Evolutionary conservation across 2,888 invertebrate genomes (phyloP).

Genomic region (Crocallis elinguaria): DNA sequence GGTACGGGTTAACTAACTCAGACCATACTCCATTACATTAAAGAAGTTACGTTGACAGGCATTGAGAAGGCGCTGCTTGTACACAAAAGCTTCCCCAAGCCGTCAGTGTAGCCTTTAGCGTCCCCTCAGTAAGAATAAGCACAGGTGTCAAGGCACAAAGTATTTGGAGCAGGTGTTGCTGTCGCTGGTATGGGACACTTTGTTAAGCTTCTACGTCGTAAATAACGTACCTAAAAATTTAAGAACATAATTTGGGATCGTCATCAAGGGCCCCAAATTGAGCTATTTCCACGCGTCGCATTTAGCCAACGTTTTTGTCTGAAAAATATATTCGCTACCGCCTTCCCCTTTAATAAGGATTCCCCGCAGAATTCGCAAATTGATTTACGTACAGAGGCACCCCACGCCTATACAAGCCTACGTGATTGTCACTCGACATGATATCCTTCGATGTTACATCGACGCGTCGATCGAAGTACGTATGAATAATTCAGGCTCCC

Average conservation of each 20-base stretch:
- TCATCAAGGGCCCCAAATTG: background rate
- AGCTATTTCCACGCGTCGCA: background rate
- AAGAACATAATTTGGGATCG: background rate
- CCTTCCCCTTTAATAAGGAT: slow-evolving; percentile 17
- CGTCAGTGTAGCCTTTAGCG: too few species aligned
- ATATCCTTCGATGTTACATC: slow-evolving; percentile 31
- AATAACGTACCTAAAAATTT: too few species aligned
- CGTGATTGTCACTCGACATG: slow-evolving; percentile 41
- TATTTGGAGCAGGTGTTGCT: too few species aligned
- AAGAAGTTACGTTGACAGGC: too few species aligned
- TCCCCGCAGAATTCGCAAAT: slow-evolving; percentile 20
- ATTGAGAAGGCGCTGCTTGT: too few species aligned
- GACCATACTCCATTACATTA: too few species aligned
- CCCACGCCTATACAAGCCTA: slow-evolving; percentile 22
- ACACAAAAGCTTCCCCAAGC: too few species aligned
- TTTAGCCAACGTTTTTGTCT: background rate
- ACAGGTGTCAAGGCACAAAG: too few species aligned
- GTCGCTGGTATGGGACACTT: too few species aligned
- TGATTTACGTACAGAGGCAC: slow-evolving; percentile 25
- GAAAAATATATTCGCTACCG: slow-evolving; percentile 17
- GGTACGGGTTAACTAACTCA: too few species aligned
- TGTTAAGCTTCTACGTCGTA: too few species aligned
- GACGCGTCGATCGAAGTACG: slow-evolving; percentile 39
- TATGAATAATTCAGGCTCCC: slow-evolving; percentile 49
- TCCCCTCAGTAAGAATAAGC: too few species aligned